A percentile compares a stretch with the other conserved stretches of the same genome.
Conservation (phyloP, 2,113 vertebrate species). For the Camelus bactrianus region DNA sequence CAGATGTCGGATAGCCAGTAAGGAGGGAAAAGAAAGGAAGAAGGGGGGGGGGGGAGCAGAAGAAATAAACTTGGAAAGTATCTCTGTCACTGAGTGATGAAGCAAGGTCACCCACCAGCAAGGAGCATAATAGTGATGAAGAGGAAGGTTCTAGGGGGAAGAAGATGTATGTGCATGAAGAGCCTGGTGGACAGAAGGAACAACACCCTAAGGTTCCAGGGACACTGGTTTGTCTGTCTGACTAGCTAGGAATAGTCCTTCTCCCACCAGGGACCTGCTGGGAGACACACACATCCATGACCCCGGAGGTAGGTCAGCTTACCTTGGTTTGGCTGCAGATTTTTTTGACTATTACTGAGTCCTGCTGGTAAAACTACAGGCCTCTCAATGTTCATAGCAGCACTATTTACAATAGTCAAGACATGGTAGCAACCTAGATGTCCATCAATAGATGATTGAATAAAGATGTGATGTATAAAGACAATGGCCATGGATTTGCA, state of each 20-base stretch:
- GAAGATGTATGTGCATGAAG: background rate
- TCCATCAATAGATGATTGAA: no score
- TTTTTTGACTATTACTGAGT: background rate
- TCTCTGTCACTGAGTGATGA: background rate
- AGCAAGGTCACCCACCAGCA: background rate
- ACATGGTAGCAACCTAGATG: no score
- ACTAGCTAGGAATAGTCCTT: background rate
- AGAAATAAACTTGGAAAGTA: background rate
- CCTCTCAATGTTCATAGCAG: no score
- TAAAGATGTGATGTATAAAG: no score
- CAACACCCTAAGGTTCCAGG: background rate
- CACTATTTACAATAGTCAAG: no score
- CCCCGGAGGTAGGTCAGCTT: background rate
- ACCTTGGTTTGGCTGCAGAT: background rate
- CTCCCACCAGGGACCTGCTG: background rate
- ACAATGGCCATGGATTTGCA: no score
- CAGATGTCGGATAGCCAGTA: background rate
- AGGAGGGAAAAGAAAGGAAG: background rate
- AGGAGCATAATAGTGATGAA: background rate
- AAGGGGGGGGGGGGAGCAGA: no score
- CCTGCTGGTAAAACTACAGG: no score
- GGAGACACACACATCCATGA: background rate
- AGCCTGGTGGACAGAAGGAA: background rate
- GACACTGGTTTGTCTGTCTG: background rate
- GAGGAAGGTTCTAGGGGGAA: background rate